phyloP scores from a whole-genome alignment of 35 echinoderm and acorn worm genomes.

The Anneissia japonica region DNA sequence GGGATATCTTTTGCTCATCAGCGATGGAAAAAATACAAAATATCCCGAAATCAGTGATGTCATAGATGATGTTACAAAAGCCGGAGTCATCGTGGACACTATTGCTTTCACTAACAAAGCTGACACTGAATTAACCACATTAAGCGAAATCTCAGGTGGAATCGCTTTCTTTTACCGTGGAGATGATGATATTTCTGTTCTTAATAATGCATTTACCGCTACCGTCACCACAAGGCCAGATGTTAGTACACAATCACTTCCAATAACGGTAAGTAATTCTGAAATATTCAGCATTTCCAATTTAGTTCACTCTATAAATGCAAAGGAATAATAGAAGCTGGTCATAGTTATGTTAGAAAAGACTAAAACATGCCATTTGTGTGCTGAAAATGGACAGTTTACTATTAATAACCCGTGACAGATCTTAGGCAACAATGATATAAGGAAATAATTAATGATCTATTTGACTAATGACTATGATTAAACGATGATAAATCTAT shows the following conservation, averaged over 20 bases:
- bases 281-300: too few relatives aligned
- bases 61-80: constrained; percentile 25
- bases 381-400: too few relatives aligned
- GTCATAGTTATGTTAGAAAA: too few relatives aligned
- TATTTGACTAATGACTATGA: too few relatives aligned
- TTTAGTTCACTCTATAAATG: too few relatives aligned
- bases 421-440: too few relatives aligned
- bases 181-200: constrained; percentile 2
- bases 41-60: constrained; percentile 48
- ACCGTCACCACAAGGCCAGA: constrained; percentile 22
- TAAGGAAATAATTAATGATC: too few relatives aligned
- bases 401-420: too few relatives aligned
- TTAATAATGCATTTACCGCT: constrained; percentile 44
- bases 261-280: constrained; percentile 8
- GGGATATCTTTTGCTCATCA: constrained; percentile 48
- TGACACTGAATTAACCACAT: constrained; percentile 7
- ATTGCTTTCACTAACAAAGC: constrained; percentile 36
- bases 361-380: too few relatives aligned
- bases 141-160: constrained; percentile 13
- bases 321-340: too few relatives aligned
- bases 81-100: constrained; percentile 67
- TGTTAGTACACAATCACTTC: constrained; percentile 11
- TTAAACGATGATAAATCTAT: too few relatives aligned
- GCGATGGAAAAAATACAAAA: constrained; percentile 48
- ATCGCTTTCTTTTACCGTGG: constrained; percentile 29